A percentile compares a stretch with the other conserved stretches of the same genome.
Conservation (phyloP, 2,797 vertebrate genomes). For the Natrix natrix region DNA sequence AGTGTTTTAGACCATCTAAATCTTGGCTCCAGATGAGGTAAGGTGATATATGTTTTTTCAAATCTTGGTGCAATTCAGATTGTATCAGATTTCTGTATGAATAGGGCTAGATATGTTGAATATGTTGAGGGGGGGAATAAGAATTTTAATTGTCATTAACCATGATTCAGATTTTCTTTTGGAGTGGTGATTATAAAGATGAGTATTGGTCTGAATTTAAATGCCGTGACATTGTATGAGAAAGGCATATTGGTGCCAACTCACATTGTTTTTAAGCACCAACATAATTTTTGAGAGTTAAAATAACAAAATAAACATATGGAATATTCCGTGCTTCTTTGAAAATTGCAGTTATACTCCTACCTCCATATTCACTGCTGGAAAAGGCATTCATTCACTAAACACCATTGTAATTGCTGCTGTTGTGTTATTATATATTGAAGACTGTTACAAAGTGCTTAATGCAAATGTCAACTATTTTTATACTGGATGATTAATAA, state of each 20-base stretch:
- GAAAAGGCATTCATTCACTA: neutral
- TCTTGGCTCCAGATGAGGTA: neutral
- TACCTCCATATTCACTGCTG: neutral
- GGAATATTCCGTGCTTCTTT: neutral
- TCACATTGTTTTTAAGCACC: neutral
- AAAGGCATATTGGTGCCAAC: neutral
- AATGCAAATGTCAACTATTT: neutral
- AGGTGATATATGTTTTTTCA: neutral
- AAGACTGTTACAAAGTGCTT: neutral
- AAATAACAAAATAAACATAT: neutral
- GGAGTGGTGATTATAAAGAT: neutral
- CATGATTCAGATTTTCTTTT: conserved; percentile 4
- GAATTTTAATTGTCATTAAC: neutral
- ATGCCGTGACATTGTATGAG: neutral
- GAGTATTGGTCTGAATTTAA: neutral
- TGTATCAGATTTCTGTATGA: neutral
- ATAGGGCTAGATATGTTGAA: neutral
- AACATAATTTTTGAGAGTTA: neutral
- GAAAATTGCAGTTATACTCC: neutral
- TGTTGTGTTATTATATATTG: neutral
- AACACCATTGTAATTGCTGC: neutral
- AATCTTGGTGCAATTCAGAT: neutral
- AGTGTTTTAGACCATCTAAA: neutral
- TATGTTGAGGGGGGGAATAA: neutral
- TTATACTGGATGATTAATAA: neutral